These are phyloP conservation scores for Acronicta psi DNA, from an alignment of 2,888 invertebrate genomes.

Conservation along the genomic window DNA sequence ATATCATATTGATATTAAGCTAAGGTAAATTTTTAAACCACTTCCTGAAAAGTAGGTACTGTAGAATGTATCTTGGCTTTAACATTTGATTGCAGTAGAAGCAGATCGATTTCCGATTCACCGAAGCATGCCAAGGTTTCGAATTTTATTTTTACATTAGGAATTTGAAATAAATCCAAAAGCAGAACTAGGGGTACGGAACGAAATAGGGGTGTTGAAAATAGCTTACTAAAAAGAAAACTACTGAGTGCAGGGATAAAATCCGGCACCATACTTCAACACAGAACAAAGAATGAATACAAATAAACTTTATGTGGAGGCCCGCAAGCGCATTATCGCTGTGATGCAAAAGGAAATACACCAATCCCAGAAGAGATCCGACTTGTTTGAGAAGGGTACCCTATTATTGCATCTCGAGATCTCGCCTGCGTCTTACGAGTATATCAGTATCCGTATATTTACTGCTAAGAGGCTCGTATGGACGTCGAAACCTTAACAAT, in stretches of 20 bases:
- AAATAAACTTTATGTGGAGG: slow-evolving; percentile 28
- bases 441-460: slow-evolving; percentile 30
- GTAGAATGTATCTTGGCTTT: slow-evolving; percentile 14
- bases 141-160: not conserved
- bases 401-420: slow-evolving; percentile 44
- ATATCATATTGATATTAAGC: no score
- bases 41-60: slow-evolving; percentile 5
- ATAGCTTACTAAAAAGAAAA: not conserved
- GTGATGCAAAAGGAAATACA: slow-evolving; percentile 36
- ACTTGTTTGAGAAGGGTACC: slow-evolving; percentile 47
- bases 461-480: slow-evolving; percentile 19
- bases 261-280: not conserved
- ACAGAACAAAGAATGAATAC: slow-evolving; percentile 20
- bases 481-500: slow-evolving; percentile 7
- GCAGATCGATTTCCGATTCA: slow-evolving; percentile 19
- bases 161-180: not conserved
- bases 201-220: no score
- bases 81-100: slow-evolving; percentile 30
- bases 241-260: slow-evolving; percentile 3
- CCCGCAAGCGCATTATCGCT: slow-evolving; percentile 44
- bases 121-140: not conserved
- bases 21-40: not conserved
- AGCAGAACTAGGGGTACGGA: not conserved
- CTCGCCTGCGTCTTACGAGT: slow-evolving; percentile 32
- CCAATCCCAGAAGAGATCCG: slow-evolving; percentile 35